Percentiles rank a stretch among this genome's conserved stretches.
These are phyloP conservation scores for Abrostola tripartita DNA, from an alignment of 2,888 invertebrate species.

Conservation along the genomic window DNA sequence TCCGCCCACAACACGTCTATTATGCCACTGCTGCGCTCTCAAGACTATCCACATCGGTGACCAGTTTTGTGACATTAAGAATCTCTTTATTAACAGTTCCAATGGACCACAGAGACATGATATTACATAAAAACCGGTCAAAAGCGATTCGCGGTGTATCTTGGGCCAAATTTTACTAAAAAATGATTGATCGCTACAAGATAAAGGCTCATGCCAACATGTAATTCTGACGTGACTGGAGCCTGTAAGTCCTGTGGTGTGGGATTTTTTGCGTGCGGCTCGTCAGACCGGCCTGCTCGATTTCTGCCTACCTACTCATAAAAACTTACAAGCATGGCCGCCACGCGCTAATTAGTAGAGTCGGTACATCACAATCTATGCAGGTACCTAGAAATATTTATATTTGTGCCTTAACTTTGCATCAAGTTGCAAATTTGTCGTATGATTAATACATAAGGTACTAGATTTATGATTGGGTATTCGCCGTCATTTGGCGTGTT, in stretches of 20 bases:
- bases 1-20: constrained; percentile 37
- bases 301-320: constrained; percentile 35
- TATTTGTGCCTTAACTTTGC: background rate
- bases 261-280: constrained; percentile 48
- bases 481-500: too few species aligned
- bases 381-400: background rate
- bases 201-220: constrained; percentile 30
- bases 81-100: constrained; percentile 36
- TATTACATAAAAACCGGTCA: constrained; percentile 31
- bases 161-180: constrained; percentile 41
- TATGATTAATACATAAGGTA: background rate
- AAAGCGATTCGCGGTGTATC: constrained; percentile 13
- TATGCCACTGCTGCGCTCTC: constrained; percentile 11
- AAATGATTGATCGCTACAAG: constrained; percentile 47
- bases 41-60: constrained; percentile 22
- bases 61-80: constrained; percentile 23
- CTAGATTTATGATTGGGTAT: background rate
- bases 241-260: constrained; percentile 33
- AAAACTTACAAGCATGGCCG: constrained; percentile 41
- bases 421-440: background rate
- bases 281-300: constrained; percentile 32
- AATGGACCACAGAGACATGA: constrained; percentile 19
- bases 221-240: constrained; percentile 30
- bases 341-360: constrained; percentile 52
- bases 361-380: constrained; percentile 4